Evolutionary conservation across 2,888 invertebrate genomes (phyloP).

Genomic region (Amblyjoppa proteus): DNA sequence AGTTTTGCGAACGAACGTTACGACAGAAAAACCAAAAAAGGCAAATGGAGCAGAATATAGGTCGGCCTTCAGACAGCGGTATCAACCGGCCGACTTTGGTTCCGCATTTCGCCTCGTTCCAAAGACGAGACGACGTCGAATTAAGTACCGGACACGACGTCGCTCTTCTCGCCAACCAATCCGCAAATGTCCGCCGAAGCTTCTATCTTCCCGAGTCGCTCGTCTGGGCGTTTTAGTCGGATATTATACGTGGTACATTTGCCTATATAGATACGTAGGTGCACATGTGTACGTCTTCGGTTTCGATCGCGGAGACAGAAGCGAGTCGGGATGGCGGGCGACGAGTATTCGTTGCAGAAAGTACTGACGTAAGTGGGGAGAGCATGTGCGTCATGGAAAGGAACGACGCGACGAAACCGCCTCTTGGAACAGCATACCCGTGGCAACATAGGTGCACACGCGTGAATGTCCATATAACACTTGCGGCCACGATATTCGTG

Average conservation of each 20-base stretch:
- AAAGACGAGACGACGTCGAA: constrained; percentile 20
- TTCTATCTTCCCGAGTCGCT: background rate
- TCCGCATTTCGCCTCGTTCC: constrained; percentile 54
- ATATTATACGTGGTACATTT: background rate
- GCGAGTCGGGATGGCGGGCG: constrained; percentile 20
- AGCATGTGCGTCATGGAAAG: constrained; percentile 77
- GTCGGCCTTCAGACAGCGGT: constrained; percentile 48
- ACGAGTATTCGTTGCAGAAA: constrained; percentile 60
- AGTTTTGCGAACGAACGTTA: background rate
- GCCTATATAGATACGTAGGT: background rate
- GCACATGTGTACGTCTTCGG: constrained; percentile 9
- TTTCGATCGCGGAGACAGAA: constrained; percentile 55
- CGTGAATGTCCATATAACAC: constrained; percentile 22
- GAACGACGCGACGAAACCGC: constrained; percentile 65
- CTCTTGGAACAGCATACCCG: constrained; percentile 26
- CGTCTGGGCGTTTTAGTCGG: background rate
- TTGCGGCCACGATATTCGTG: constrained; percentile 29
- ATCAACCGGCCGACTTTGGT: constrained; percentile 50
- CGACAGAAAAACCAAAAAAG: background rate
- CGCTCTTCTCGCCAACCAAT: constrained; percentile 17
- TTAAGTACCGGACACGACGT: constrained; percentile 6
- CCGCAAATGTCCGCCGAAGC: background rate
- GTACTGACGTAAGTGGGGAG: constrained; percentile 71
- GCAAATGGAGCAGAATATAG: background rate
- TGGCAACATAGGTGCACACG: constrained; percentile 34